phyloP scores from a whole-genome alignment of 2,888 invertebrate genomes.

The Anorthoa munda region DNA sequence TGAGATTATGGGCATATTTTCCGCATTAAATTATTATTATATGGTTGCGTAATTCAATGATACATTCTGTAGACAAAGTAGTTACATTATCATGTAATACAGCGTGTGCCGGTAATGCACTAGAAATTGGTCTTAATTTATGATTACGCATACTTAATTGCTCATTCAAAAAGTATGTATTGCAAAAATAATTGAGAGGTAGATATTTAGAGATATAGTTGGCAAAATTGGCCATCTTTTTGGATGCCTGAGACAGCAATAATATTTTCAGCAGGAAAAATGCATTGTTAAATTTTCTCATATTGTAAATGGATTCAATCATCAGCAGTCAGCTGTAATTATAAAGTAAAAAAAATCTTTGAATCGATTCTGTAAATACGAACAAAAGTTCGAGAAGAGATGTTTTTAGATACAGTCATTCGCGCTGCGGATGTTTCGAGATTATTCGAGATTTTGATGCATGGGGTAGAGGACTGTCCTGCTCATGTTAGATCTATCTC shows the following conservation, averaged over 20 bases:
- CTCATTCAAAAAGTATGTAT: not conserved
- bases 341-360: too few species aligned
- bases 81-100: slow-evolving; percentile 37
- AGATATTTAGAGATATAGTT: not conserved
- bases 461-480: not conserved
- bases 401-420: not conserved
- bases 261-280: not conserved
- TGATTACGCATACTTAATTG: slow-evolving; percentile 18
- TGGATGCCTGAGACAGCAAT: not conserved
- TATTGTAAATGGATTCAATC: not conserved
- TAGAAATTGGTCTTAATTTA: slow-evolving; percentile 23
- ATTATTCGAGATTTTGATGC: not conserved
- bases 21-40: slow-evolving; percentile 45
- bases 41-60: slow-evolving; percentile 47
- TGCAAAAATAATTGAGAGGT: not conserved
- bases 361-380: not conserved
- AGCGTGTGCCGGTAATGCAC: slow-evolving; percentile 15
- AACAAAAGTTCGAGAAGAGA: not conserved
- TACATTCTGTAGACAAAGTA: slow-evolving; percentile 20
- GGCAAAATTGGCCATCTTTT: not conserved
- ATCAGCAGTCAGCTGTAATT: too few species aligned
- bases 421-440: not conserved
- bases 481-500: not conserved
- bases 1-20: slow-evolving; percentile 62
- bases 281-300: not conserved